Conservation (phyloP, 2,797 vertebrate genomes). For the Fundulus diaphanus region DNA sequence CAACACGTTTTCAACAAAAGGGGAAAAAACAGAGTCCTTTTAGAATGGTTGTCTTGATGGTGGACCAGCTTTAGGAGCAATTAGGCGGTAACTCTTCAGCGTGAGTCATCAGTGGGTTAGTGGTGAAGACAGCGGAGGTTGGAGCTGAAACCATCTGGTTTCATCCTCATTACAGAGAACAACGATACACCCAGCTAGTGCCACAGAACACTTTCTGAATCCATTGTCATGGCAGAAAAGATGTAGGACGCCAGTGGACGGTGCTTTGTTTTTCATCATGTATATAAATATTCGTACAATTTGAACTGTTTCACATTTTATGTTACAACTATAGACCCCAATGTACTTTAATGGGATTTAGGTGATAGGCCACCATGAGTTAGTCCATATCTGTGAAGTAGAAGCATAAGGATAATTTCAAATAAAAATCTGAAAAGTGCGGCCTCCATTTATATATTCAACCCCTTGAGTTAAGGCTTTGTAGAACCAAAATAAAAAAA, state of each 20-base stretch:
- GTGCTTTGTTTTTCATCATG: neutral
- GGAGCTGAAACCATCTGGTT: constrained; percentile 46
- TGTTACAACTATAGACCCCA: neutral
- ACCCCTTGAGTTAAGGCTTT: neutral
- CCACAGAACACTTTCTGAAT: constrained; percentile 2
- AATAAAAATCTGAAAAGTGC: neutral
- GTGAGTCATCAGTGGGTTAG: constrained; percentile 58
- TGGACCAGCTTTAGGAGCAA: neutral
- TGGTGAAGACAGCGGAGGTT: constrained; percentile 19
- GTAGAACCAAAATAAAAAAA: too few relatives aligned
- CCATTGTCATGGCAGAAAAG: constrained; percentile 46
- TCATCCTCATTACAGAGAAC: constrained; percentile 32
- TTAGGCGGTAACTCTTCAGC: constrained; percentile 13
- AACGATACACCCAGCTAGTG: constrained; percentile 16
- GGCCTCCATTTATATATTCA: neutral
- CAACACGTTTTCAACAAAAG: neutral
- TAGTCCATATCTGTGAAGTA: neutral
- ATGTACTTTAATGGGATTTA: neutral
- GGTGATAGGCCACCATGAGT: neutral
- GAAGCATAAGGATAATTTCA: neutral
- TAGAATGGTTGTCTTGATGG: neutral
- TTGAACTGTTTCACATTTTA: neutral
- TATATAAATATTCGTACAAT: too few relatives aligned
- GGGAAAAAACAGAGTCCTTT: neutral
- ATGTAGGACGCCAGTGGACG: neutral